Evolutionary conservation across 2,797 vertebrate species (phyloP), one percentile per base, ranked within the genome.

Genomic region (Sparidentex hasta): DNA sequence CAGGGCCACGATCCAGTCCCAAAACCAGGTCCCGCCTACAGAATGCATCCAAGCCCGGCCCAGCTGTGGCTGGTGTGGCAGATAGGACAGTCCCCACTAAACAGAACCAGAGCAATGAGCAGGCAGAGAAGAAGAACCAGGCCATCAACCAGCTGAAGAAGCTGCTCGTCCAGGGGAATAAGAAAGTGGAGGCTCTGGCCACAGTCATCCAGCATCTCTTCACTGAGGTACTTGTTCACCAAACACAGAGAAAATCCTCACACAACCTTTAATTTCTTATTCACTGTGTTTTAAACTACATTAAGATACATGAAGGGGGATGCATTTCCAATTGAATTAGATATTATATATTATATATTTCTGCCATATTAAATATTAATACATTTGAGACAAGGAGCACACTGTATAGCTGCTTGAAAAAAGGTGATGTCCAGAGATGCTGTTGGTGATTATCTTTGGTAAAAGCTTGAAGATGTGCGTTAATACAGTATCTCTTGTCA

Each of bases 181-280:
- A 54, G 20, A 87, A 76, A 27, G 90, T 94, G 76, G 95, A 96
- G 82, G 94, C 94, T 56, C 90, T 96, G 29, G 93, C 94, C n/a
- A 83, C 88, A 5, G 94, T 96, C 59, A 87, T 96, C 76, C 95
- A 96, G 46, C 94, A 95, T 52, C 72, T 96, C 65, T 94, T 95
- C 74, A 77, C 65, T 20, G 93, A 95, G 94, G 95, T 96, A 84
- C 57, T 17, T 6, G 1, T 33, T 58, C 41, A 14, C 27, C 25
- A 25, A 21, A 17, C 9, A 18, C 0, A 27, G 12, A 54, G 18
- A 57, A 27, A 27, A 47, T 38, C 43, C 27, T 27, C 11, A 23
- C 25, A 17, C 25, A 23, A 38, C n/a, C 29, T 64, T 29, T 4
- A 9, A 58, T 66, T 21, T 29, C 11, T 17, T 41, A 29, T 29